Conservation (phyloP, 23 tunicate genomes). For the Trididemnum nubilum region DNA sequence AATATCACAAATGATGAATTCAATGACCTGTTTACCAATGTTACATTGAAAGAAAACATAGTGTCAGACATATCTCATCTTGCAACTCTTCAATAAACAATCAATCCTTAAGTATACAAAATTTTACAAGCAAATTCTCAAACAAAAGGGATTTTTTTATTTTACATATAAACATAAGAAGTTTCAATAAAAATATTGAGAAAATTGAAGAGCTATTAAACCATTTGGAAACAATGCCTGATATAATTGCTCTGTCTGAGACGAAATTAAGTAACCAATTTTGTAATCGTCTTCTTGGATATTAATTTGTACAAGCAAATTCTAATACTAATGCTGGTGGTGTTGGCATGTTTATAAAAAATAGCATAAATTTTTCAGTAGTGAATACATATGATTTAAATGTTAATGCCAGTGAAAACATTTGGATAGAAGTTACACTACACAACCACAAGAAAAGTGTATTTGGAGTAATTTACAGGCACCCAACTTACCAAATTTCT, state of each 20-base stretch:
- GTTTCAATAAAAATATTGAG: not conserved
- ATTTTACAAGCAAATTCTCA: no score
- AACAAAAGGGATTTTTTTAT: constrained; percentile 16
- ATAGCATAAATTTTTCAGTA: not conserved
- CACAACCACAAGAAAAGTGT: not conserved
- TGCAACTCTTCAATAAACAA: no score
- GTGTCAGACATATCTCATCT: no score
- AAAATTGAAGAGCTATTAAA: not conserved
- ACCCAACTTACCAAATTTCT: not conserved
- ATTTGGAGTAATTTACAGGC: constrained; percentile 29
- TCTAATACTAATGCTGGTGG: constrained; percentile 3
- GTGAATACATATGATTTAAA: not conserved
- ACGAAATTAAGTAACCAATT: not conserved
- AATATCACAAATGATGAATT: no score
- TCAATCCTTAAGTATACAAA: no score
- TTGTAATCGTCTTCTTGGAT: not conserved
- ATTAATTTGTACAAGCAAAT: not conserved
- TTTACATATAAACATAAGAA: constrained; percentile 16
- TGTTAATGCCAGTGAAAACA: not conserved
- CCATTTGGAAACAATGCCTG: not conserved
- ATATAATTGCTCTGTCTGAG: constrained; percentile 11
- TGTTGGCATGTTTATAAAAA: constrained; percentile 23
- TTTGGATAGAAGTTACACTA: not conserved
- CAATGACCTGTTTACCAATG: no score
- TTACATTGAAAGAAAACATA: no score